Evolutionary conservation across 2,113 vertebrate species (phyloP).

Genomic region (Leucosticte australis): DNA sequence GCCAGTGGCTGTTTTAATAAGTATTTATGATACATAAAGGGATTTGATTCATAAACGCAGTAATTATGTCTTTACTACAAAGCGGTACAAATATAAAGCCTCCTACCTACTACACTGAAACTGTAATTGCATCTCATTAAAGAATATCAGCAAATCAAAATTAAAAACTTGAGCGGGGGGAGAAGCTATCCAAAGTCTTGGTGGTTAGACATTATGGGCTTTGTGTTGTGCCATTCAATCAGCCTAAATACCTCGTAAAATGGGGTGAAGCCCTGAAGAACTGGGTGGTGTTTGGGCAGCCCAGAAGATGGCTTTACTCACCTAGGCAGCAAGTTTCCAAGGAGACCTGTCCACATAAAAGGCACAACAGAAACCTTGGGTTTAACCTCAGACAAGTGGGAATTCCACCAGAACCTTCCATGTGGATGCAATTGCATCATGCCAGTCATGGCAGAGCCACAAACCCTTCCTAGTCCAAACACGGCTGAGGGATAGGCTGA

Average conservation of each 20-base stretch:
- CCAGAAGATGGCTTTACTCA: background rate
- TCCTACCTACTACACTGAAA: constrained; percentile 62
- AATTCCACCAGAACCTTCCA: background rate
- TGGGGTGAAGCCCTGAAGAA: constrained; percentile 11
- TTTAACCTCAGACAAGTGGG: background rate
- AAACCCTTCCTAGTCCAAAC: background rate
- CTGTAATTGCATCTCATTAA: constrained; percentile 63
- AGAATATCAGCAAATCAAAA: constrained; percentile 65
- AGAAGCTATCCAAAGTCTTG: background rate
- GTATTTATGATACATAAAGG: constrained; percentile 70
- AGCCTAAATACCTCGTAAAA: constrained; percentile 17
- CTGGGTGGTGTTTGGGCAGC: background rate
- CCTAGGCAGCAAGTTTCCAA: background rate
- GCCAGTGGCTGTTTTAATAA: constrained; percentile 67
- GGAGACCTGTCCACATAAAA: background rate
- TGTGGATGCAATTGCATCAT: accelerated
- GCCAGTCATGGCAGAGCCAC: background rate
- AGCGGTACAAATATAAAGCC: constrained; percentile 68
- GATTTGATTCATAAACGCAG: constrained; percentile 51
- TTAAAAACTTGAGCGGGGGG: constrained; percentile 33
- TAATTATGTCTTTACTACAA: constrained; percentile 70
- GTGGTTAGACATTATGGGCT: constrained; percentile 15
- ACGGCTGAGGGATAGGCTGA: background rate
- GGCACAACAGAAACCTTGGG: background rate
- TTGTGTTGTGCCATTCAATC: constrained; percentile 44